phyloP scores from a whole-genome alignment of 2,113 vertebrate species.

The Oryzias celebensis region DNA sequence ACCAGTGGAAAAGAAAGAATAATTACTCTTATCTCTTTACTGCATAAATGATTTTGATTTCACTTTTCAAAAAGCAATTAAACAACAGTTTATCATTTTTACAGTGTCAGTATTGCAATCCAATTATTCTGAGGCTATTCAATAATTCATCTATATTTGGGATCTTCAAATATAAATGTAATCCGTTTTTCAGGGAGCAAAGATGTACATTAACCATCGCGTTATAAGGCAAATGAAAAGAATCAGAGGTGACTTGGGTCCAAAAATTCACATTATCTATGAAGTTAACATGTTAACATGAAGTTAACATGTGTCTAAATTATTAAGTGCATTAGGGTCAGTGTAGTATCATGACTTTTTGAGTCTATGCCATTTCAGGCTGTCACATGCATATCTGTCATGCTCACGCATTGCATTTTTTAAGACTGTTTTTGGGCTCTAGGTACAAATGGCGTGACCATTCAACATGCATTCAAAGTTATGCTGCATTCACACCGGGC shows the following conservation, averaged over 20 bases:
- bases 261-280: too few species aligned
- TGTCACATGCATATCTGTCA: too few species aligned
- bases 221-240: conserved; percentile 39
- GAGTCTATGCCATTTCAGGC: too few species aligned
- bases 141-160: conserved; percentile 42
- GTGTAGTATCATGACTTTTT: too few species aligned
- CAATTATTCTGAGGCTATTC: conserved; percentile 47
- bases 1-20: conserved; percentile 26
- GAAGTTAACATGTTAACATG: too few species aligned
- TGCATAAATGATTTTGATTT: conserved; percentile 24
- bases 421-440: too few species aligned
- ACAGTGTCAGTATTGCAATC: conserved; percentile 52
- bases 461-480: too few species aligned
- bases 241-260: not conserved
- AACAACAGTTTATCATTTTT: conserved; percentile 34
- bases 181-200: conserved; percentile 41
- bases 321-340: too few species aligned
- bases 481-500: too few species aligned
- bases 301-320: too few species aligned
- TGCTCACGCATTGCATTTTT: too few species aligned
- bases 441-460: too few species aligned
- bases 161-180: conserved; percentile 56
- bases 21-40: conserved; percentile 35
- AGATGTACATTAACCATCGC: conserved; percentile 47
- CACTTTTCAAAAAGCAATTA: conserved; percentile 31